Conservation (phyloP, 53 echinoderm and acorn worm genomes). For the Apostichopus leukothele region DNA sequence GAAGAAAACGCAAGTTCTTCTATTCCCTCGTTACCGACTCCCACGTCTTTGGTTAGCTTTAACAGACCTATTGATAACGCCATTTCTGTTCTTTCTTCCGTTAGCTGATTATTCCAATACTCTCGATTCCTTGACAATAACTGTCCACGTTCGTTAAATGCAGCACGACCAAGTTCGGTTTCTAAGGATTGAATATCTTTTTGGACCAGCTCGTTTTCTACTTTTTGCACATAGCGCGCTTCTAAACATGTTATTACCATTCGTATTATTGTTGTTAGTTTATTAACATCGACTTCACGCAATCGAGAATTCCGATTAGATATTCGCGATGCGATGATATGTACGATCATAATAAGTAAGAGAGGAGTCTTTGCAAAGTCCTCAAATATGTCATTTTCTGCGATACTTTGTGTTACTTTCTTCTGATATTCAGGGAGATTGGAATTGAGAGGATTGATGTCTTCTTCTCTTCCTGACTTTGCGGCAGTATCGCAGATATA, state of each 20-base stretch:
- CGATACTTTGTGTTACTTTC: not conserved
- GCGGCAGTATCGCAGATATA: not conserved
- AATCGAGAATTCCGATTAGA: not conserved
- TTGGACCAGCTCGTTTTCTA: not conserved
- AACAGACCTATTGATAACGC: constrained; percentile 10
- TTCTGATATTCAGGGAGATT: not conserved
- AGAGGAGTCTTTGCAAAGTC: constrained; percentile 27
- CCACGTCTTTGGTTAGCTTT: constrained; percentile 5
- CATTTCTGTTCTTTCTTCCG: not conserved
- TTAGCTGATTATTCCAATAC: not conserved
- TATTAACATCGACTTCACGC: not conserved
- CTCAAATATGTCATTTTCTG: not conserved
- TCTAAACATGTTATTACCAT: constrained; percentile 25
- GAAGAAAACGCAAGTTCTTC: not conserved
- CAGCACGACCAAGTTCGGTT: not conserved
- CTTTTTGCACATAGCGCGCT: constrained; percentile 15
- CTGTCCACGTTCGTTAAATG: not conserved
- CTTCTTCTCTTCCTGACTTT: not conserved
- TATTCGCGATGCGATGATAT: not conserved
- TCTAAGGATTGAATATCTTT: not conserved
- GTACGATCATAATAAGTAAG: constrained; percentile 30
- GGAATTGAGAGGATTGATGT: not conserved
- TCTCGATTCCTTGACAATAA: not conserved
- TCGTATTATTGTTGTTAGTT: constrained; percentile 21
- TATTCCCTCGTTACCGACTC: not conserved